A percentile compares a stretch with the other conserved stretches of the same genome.
Conservation (phyloP, 92 coral and sea anemone genomes). For the Ricordea florida region DNA sequence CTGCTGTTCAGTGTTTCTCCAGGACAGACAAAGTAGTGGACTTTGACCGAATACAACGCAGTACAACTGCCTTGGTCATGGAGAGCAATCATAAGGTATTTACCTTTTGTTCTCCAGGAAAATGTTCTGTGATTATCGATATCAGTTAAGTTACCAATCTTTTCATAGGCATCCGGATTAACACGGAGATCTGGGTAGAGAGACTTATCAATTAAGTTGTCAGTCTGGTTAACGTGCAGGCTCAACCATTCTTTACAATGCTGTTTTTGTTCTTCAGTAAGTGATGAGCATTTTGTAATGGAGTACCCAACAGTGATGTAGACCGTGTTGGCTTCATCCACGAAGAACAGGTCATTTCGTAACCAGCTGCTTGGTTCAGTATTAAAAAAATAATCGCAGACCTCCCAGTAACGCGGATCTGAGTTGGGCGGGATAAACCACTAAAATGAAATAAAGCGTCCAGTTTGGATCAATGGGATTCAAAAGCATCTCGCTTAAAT, state of each 20-base stretch:
- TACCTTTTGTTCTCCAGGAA: background rate
- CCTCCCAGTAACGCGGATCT: background rate
- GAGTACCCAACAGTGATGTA: conserved; percentile 40
- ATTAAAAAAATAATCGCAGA: conserved; percentile 9
- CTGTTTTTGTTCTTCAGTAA: no score
- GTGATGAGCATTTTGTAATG: background rate
- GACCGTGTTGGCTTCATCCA: conserved; percentile 41
- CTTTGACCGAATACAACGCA: conserved; percentile 34
- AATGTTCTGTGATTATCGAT: background rate
- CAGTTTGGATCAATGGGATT: background rate
- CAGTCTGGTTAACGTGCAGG: conserved; percentile 50
- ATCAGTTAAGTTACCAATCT: background rate
- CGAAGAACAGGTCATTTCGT: conserved; percentile 39
- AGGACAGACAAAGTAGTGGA: conserved; percentile 63
- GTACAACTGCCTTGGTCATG: conserved; percentile 75
- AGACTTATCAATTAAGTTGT: background rate
- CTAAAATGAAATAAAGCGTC: background rate
- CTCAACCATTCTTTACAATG: conserved; percentile 54
- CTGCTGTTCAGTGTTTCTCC: background rate
- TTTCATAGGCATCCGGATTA: background rate
- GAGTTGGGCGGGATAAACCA: background rate
- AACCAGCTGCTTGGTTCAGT: conserved; percentile 71
- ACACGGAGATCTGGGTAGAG: conserved; percentile 43
- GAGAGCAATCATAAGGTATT: conserved; percentile 58
- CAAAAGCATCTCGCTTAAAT: background rate